Evolutionary conservation across 2,888 invertebrate genomes (phyloP).

Genomic region (Fragum fragum): DNA sequence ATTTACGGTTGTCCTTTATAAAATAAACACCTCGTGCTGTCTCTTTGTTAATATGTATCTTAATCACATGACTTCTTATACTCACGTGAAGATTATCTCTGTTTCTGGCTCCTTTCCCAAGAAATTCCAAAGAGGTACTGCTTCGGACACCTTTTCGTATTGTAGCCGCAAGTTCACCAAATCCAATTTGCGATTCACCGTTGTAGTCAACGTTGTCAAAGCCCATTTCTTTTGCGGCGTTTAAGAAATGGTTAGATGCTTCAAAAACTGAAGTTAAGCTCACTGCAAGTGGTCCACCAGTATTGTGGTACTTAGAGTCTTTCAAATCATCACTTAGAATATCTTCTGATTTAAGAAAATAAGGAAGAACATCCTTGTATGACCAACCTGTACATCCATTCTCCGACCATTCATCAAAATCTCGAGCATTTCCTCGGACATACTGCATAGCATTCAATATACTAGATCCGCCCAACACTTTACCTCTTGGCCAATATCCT

Average conservation of each 20-base stretch:
- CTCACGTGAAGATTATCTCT: constrained; percentile 39
- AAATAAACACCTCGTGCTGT: constrained; percentile 76
- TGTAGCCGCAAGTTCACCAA: constrained; percentile 31
- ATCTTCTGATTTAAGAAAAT: constrained; percentile 26
- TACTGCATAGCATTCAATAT: constrained; percentile 35
- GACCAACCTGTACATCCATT: constrained; percentile 15
- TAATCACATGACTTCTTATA: constrained; percentile 66
- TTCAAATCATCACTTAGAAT: neutral
- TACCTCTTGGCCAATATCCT: constrained; percentile 37
- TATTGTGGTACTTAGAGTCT: constrained; percentile 10
- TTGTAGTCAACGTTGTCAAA: constrained; percentile 43
- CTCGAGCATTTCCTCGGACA: constrained; percentile 28
- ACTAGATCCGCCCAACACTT: constrained; percentile 38
- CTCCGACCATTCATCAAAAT: constrained; percentile 25
- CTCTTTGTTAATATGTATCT: constrained; percentile 72
- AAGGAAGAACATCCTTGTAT: constrained; percentile 22
- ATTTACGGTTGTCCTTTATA: constrained; percentile 58
- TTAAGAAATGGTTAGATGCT: constrained; percentile 11
- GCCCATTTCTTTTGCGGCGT: constrained; percentile 43
- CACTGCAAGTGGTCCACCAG: neutral
- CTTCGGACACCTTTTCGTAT: constrained; percentile 38
- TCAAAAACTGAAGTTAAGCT: neutral
- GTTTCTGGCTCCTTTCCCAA: constrained; percentile 1
- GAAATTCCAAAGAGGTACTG: constrained; percentile 35
- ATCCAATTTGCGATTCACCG: constrained; percentile 37